These are phyloP conservation scores for Clusia tigrina DNA, from an alignment of 2,888 invertebrate species.

Conservation along the genomic window DNA sequence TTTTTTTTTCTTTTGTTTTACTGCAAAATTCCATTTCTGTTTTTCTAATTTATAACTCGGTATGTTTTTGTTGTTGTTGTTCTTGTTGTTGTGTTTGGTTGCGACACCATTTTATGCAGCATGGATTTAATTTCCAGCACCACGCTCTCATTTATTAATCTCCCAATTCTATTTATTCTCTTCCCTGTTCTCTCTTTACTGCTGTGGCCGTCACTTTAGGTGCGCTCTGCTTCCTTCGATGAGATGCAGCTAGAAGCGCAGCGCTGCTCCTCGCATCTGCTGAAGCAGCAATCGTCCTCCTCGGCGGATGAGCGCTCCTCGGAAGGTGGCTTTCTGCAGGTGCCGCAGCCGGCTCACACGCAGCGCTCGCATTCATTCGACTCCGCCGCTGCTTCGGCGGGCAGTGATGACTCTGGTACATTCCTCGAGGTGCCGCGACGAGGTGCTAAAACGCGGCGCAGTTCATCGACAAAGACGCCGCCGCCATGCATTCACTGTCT, in stretches of 20 bases:
- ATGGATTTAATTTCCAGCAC: not conserved
- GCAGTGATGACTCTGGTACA: conserved; percentile 72
- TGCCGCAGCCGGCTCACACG: conserved; percentile 71
- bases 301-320: conserved; percentile 63
- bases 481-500: conserved; percentile 81
- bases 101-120: not conserved
- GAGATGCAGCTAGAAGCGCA: conserved; percentile 85
- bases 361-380: conserved; percentile 84
- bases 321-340: conserved; percentile 68
- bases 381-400: conserved; percentile 72
- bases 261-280: conserved; percentile 63
- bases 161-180: conserved; percentile 20
- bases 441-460: conserved; percentile 70
- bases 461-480: conserved; percentile 72
- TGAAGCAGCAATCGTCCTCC: conserved; percentile 57
- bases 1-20: too few relatives aligned
- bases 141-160: conserved; percentile 12
- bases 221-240: conserved; percentile 89
- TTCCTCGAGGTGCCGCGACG: conserved; percentile 71
- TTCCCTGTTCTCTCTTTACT: conserved; percentile 7
- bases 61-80: too few relatives aligned
- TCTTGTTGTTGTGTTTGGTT: not conserved
- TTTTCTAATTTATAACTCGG: too few relatives aligned
- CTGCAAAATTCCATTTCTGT: too few relatives aligned
- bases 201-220: conserved; percentile 60